Evolutionary conservation across 2,113 vertebrate genomes (phyloP), one percentile per base, ranked within the genome.

Genomic region (Brachyhypopomus occidentalis): DNA sequence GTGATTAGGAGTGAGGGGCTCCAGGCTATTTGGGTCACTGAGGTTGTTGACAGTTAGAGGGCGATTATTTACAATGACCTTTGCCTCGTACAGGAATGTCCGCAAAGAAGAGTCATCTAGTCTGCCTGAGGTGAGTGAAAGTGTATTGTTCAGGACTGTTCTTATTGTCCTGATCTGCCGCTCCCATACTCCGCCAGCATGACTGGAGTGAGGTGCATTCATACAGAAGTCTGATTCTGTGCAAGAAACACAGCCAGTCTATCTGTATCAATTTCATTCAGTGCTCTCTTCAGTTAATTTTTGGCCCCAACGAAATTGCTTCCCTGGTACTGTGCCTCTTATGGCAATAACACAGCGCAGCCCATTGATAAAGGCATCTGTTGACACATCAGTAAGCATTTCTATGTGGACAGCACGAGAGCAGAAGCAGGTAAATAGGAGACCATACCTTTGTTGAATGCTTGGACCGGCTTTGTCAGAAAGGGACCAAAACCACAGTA

Each of bases 141-240:
- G 52, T 22, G 38, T 77, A 9, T 11, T 5, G 23, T 17, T 60
- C 25, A 82, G 66, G 14, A 77, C 80, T 71, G 58, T 72, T n/a
- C 78, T 60, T 4, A 59, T 22, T n/a, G 58, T 59, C 19, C 58
- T 59, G 58, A 59, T 59, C 58, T 59, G 58, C n/a, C 58, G 58
- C 20, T 58, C 20, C 20, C 20, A 58, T 20, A 58, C 56, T 58
- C 56, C 56, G 14, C 56, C 56, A 5, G 16, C 72, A 36, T 82
- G 75, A 59, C 84, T 85, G 19, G 84, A 25, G 22, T 72, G 59
- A 5, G 84, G 71, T 2, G 45, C 72, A 74, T 83, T 84, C 67
- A 77, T 77, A 0, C 63, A 27, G 48, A 86, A 86, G 38, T 86
- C 75, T 86, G 75, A 12, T 75, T 84, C 8, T 84, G 20, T n/a